Evolutionary conservation across 2,797 vertebrate species (phyloP), one percentile per base, ranked within the genome.

Genomic region (Acridotheres tristis): DNA sequence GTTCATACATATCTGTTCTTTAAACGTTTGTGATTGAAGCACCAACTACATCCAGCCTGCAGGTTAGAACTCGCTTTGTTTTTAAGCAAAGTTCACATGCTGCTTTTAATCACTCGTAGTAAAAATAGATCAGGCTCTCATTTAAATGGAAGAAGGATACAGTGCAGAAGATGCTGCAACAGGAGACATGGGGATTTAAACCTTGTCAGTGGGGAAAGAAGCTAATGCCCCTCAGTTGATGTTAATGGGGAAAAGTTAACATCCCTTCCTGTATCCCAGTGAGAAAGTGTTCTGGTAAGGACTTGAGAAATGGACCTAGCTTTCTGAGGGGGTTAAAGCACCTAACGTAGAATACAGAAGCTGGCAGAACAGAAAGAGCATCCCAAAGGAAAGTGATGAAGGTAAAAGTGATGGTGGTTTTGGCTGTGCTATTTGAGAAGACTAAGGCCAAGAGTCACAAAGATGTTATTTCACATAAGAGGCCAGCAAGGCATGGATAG

Each of bases 381-480:
- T 25, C 32, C 57, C n/a, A 53, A 25, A 48, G 26, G 10, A 51
- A 88, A 82, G 6, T 2, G 5, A 74, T 25, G 7, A 78, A 71
- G 7, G 13, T 68, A 59, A 63, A 71, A 75, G 7, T 5, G 19
- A 29, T 19, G 65, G 50, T 16, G 19, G 12, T 16, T 77, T 76
- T 71, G 26, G 4, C 36, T 77, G 10, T 16, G 21, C 32, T 50
- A 15, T 62, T 88, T 65, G 14, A 77, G 12, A 86, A 61, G 17
- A 42, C 7, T 4, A 17, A 27, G 51, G 34, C 43, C 45, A 38
- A 91, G 77, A 45, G 10, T 13, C 59, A 83, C 40, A 62, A 61
- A 75, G 36, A 45, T 14, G 29, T 43, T 55, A 48, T 10, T 32
- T 7, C 0, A 0, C 11, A 1, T 29, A 65, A 58, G 57, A 83